A percentile compares a stretch with the other conserved stretches of the same genome.
Evolutionary conservation across 2,797 vertebrate species (phyloP).

Genomic region (Hephaestus fuliginosus): DNA sequence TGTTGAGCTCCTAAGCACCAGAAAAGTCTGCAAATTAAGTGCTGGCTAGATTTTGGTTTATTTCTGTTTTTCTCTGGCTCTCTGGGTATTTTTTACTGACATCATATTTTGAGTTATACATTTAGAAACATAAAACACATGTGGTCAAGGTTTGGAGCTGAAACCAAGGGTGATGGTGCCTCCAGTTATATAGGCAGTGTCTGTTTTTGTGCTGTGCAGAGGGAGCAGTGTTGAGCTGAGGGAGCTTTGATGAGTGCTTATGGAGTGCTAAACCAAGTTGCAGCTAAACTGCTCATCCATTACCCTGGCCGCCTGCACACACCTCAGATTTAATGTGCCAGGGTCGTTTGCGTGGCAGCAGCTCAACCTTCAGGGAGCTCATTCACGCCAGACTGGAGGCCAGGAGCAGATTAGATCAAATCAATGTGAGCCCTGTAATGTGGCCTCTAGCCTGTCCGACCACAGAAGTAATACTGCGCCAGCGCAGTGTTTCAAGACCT

Average conservation of each 20-base stretch:
- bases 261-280: slow-evolving; percentile 76
- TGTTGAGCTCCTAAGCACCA: slow-evolving; percentile 74
- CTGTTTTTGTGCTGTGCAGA: slow-evolving; percentile 73
- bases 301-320: slow-evolving; percentile 72
- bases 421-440: slow-evolving; percentile 82
- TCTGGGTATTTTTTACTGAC: slow-evolving; percentile 57
- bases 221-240: slow-evolving; percentile 59
- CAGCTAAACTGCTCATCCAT: slow-evolving; percentile 80
- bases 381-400: slow-evolving; percentile 76
- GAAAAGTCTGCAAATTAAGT: slow-evolving; percentile 80
- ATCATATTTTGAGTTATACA: slow-evolving; percentile 52
- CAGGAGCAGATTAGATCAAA: slow-evolving; percentile 82
- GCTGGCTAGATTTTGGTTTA: slow-evolving; percentile 69
- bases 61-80: slow-evolving; percentile 61
- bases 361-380: slow-evolving; percentile 80
- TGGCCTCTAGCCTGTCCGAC: slow-evolving; percentile 63
- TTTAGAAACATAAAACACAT: slow-evolving; percentile 40
- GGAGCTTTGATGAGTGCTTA: slow-evolving; percentile 79
- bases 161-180: slow-evolving; percentile 63
- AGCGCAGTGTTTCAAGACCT: slow-evolving; percentile 73
- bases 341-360: slow-evolving; percentile 83
- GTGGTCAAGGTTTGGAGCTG: slow-evolving; percentile 41
- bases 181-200: slow-evolving; percentile 46
- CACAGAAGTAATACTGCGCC: slow-evolving; percentile 63
- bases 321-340: slow-evolving; percentile 81